These are phyloP conservation scores for Brassicogethes aeneus DNA, from an alignment of 2,888 invertebrate genomes.

Conservation along the genomic window DNA sequence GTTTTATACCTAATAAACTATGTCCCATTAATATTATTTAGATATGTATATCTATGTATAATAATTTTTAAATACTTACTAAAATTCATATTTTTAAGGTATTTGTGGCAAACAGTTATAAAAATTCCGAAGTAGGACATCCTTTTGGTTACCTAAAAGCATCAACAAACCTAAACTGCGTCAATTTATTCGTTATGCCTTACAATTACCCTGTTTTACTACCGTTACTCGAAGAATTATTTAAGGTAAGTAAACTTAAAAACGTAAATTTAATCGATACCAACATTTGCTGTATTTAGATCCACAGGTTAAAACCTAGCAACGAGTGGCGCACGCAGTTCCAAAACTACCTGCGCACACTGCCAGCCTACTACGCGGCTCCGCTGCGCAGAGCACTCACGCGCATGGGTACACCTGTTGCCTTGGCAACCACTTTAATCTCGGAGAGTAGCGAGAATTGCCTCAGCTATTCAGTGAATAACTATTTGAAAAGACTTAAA, in stretches of 20 bases:
- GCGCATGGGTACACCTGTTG: slow-evolving; percentile 82
- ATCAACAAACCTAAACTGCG: slow-evolving; percentile 85
- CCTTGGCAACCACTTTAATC: slow-evolving; percentile 72
- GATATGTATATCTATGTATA: no score
- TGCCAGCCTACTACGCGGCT: slow-evolving; percentile 91
- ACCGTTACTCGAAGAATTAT: slow-evolving; percentile 86
- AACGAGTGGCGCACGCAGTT: slow-evolving; percentile 90
- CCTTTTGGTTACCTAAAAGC: slow-evolving; percentile 98
- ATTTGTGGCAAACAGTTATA: slow-evolving; percentile 84
- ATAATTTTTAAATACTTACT: no score
- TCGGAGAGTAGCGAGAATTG: slow-evolving; percentile 91
- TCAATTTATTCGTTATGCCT: slow-evolving; percentile 95
- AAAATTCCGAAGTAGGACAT: slow-evolving; percentile 78
- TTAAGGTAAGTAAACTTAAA: slow-evolving; percentile 53
- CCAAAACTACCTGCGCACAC: slow-evolving; percentile 88
- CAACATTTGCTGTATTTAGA: slow-evolving; percentile 56
- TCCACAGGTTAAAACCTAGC: slow-evolving; percentile 85
- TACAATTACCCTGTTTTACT: slow-evolving; percentile 96
- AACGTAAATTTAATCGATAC: not conserved
- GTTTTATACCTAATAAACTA: no score
- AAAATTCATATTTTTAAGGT: slow-evolving; percentile 49
- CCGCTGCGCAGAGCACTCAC: slow-evolving; percentile 83
- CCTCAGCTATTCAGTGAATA: slow-evolving; percentile 85
- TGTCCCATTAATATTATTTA: no score
- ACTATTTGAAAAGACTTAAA: slow-evolving; percentile 91